phyloP scores from a whole-genome alignment of 2,113 vertebrate genomes.

The Merops nubicus region DNA sequence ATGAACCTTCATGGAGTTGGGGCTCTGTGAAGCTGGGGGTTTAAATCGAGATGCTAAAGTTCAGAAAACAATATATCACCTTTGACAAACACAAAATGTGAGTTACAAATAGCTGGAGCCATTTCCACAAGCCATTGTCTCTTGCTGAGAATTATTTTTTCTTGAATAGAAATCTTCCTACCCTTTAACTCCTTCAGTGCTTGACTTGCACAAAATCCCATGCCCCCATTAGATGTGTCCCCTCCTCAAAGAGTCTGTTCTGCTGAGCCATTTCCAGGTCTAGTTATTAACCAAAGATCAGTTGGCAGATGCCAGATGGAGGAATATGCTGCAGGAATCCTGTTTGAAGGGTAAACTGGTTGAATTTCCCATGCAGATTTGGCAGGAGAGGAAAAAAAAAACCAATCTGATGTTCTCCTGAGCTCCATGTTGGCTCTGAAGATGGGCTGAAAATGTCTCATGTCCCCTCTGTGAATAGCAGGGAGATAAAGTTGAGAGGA shows the following conservation, averaged over 20 bases:
- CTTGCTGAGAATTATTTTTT: neutral
- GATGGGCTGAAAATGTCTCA: neutral
- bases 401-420: neutral
- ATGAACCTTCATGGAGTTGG: neutral
- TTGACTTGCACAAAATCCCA: neutral
- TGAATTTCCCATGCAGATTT: neutral
- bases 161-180: neutral
- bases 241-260: neutral
- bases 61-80: neutral
- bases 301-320: neutral
- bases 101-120: neutral
- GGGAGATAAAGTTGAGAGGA: neutral
- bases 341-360: neutral
- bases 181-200: neutral
- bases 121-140: neutral
- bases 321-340: neutral
- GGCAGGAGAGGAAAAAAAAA: neutral
- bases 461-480: neutral
- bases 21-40: neutral
- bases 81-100: neutral
- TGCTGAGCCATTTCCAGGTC: neutral
- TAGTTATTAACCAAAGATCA: neutral
- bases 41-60: neutral
- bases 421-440: neutral
- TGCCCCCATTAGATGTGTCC: neutral